phyloP scores from a whole-genome alignment of 2,113 vertebrate genomes.

The Cyprinodon tularosa region DNA sequence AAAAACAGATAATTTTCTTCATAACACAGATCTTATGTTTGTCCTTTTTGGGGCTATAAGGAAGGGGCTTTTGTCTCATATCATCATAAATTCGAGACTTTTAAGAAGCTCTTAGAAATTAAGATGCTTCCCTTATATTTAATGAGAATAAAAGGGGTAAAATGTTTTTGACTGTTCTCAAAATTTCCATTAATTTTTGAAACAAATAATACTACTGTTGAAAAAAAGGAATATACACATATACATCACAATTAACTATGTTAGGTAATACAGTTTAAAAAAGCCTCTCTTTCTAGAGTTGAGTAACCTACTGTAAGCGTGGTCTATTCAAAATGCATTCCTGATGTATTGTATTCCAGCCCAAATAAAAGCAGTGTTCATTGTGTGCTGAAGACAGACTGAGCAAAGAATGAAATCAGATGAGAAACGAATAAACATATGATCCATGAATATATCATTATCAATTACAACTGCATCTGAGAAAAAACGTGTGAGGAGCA shows the following conservation, averaged over 20 bases:
- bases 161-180: no score
- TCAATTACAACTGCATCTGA: slow-evolving; percentile 35
- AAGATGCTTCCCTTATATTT: not conserved
- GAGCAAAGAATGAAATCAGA: slow-evolving; percentile 7
- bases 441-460: slow-evolving; percentile 53
- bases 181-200: no score
- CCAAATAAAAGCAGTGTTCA: not conserved
- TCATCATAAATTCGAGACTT: not conserved
- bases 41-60: not conserved
- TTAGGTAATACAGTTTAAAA: not conserved
- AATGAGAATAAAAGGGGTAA: no score
- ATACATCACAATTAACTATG: not conserved
- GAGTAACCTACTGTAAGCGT: not conserved
- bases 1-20: not conserved
- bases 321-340: not conserved
- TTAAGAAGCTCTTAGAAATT: not conserved
- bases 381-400: slow-evolving; percentile 3
- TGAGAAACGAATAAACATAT: slow-evolving; percentile 28
- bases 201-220: no score
- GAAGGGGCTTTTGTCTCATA: not conserved
- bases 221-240: no score
- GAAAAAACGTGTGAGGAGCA: slow-evolving; percentile 28
- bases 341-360: not conserved
- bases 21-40: not conserved
- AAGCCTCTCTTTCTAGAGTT: slow-evolving; percentile 3